Conservation (phyloP, 2,797 vertebrate genomes). For the Spinibarbus caldwelli region DNA sequence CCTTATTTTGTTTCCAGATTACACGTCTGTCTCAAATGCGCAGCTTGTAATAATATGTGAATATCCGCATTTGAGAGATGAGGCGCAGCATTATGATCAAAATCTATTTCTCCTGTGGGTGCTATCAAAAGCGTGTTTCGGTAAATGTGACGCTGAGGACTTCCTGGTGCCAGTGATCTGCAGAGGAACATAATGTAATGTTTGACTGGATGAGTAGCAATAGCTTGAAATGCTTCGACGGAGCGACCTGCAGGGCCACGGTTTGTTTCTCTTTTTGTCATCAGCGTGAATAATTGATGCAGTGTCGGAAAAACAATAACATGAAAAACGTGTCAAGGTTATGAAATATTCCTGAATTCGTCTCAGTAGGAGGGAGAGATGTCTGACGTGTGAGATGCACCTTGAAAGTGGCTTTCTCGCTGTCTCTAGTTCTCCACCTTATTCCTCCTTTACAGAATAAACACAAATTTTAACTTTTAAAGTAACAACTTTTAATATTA, state of each 20-base stretch:
- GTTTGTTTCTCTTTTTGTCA: constrained; percentile 58
- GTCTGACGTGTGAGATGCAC: constrained; percentile 46
- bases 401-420: constrained; percentile 30
- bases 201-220: constrained; percentile 41
- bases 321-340: constrained; percentile 59
- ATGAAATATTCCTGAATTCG: constrained; percentile 62
- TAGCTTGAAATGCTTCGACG: constrained; percentile 36
- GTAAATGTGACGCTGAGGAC: constrained; percentile 51
- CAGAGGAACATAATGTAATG: constrained; percentile 35
- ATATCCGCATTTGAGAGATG: constrained; percentile 53
- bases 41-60: constrained; percentile 54
- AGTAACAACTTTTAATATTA: background rate
- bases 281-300: constrained; percentile 62
- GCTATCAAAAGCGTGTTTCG: constrained; percentile 50
- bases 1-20: constrained; percentile 50
- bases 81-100: constrained; percentile 48
- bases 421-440: constrained; percentile 16
- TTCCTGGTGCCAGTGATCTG: constrained; percentile 36
- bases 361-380: constrained; percentile 47
- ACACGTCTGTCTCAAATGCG: constrained; percentile 35
- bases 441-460: constrained; percentile 25
- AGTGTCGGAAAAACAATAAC: constrained; percentile 60
- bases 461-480: background rate
- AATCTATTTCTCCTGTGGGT: constrained; percentile 54
- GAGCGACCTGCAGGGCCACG: constrained; percentile 45